Evolutionary conservation across 2,888 invertebrate genomes (phyloP), one percentile per base, ranked within the genome.

Genomic region (Hemithea aestivaria): DNA sequence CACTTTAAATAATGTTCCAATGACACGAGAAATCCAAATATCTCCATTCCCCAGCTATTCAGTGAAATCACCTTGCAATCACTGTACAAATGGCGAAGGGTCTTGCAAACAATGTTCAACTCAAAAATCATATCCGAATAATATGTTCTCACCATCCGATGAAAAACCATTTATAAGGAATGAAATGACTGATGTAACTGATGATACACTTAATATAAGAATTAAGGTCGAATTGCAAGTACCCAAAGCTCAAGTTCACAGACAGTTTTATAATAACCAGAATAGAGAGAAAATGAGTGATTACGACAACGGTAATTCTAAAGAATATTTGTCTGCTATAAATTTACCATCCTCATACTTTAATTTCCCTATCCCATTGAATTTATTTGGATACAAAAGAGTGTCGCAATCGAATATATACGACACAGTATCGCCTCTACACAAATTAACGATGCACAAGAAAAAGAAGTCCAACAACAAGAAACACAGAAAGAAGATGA

Each of bases 191-290:
- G 52, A 44, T 27, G 10, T 37, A 16, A 22, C 45, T 7, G 51
- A 55, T 20, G 46, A 76, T 48, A 66, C 67, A 22, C 40, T 85
- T 2, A 83, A 79, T 37, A 57, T 85, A 36, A 66, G 66, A 44
- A 66, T 85, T 24, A 85, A 85, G 57, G 64, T 87, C 21, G 82
- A 82, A 46, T 58, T 87, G 27, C 73, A 82, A 52, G 40, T 83
- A 25, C 84, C 84, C 21, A 79, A 73, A 56, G 40, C 62, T 22
- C 59, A 24, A 34, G 41, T 36, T 11, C 32, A 6, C 20, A 22
- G 12, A 10, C 36, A 42, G 20, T 37, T 29, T n/a, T 33, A 33
- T 25, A 42, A 34, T 10, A 20, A 22, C 20, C 41, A 42, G 23
- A 27, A 11, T 27, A n/a, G 21, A 11, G 36, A 42, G 7, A 36